Conservation (phyloP, 2,888 invertebrate species). For the Acanthococcus lagerstroemiae region DNA sequence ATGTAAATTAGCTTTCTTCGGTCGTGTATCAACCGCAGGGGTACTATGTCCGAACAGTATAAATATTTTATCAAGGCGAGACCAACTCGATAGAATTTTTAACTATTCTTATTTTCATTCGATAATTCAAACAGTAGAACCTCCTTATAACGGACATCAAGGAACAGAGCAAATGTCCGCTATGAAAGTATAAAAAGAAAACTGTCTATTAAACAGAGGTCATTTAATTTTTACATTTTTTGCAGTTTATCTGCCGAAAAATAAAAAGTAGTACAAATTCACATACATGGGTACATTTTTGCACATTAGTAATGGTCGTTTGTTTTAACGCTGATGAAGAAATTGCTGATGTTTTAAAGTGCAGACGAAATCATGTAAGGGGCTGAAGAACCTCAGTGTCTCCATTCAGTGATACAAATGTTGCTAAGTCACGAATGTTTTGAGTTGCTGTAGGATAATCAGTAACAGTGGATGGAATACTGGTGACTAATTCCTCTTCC, state of each 20-base stretch:
- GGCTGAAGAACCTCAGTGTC: background rate
- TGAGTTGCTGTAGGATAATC: background rate
- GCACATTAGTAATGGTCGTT: background rate
- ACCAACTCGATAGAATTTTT: too few species aligned
- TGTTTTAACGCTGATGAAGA: background rate
- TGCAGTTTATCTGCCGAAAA: too few species aligned
- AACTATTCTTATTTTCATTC: too few species aligned
- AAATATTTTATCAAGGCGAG: too few species aligned
- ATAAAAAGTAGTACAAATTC: too few species aligned
- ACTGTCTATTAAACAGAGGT: background rate
- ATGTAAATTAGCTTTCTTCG: too few species aligned
- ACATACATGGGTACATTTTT: background rate
- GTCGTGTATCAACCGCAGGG: too few species aligned
- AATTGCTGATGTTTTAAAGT: background rate
- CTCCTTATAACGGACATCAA: background rate
- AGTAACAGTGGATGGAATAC: background rate
- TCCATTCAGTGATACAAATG: background rate
- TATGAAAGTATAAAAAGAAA: background rate
- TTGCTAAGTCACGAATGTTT: background rate
- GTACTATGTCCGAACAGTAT: too few species aligned
- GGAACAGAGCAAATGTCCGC: background rate
- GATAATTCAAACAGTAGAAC: too few species aligned
- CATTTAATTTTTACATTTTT: background rate
- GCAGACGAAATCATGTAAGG: background rate
- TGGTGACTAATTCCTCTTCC: background rate